Conservation (phyloP, 2,113 vertebrate genomes). For the Planiliza haematocheilus region DNA sequence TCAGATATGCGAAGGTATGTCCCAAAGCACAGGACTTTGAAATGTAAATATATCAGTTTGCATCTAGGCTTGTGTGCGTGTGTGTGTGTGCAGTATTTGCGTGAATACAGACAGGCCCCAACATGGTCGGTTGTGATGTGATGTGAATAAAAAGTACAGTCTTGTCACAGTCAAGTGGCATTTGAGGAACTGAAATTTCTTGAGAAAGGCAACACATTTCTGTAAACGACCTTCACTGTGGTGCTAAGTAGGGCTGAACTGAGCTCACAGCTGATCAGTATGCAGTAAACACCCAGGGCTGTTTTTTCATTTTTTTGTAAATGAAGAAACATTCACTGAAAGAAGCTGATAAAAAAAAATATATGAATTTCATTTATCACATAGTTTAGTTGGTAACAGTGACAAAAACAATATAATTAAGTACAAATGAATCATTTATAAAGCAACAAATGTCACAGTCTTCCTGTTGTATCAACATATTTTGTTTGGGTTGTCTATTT, state of each 20-base stretch:
- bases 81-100: background rate
- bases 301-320: background rate
- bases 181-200: slow-evolving; percentile 47
- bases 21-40: background rate
- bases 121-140: background rate
- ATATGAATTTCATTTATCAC: too few species aligned
- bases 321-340: too few species aligned
- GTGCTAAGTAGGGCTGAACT: background rate
- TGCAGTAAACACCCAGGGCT: too few species aligned
- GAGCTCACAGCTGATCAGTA: slow-evolving; percentile 11
- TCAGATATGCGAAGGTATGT: slow-evolving; percentile 63
- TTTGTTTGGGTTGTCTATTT: too few species aligned
- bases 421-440: too few species aligned
- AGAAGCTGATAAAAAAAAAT: too few species aligned
- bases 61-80: background rate
- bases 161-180: background rate
- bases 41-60: background rate
- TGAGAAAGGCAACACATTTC: background rate
- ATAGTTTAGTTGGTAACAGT: too few species aligned
- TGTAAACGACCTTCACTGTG: background rate
- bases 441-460: too few species aligned
- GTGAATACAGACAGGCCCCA: background rate
- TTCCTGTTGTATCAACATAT: too few species aligned
- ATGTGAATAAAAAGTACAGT: background rate
- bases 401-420: too few species aligned